phyloP scores from a whole-genome alignment of 1,140 invertebrate species.

The Aphis craccivora region DNA sequence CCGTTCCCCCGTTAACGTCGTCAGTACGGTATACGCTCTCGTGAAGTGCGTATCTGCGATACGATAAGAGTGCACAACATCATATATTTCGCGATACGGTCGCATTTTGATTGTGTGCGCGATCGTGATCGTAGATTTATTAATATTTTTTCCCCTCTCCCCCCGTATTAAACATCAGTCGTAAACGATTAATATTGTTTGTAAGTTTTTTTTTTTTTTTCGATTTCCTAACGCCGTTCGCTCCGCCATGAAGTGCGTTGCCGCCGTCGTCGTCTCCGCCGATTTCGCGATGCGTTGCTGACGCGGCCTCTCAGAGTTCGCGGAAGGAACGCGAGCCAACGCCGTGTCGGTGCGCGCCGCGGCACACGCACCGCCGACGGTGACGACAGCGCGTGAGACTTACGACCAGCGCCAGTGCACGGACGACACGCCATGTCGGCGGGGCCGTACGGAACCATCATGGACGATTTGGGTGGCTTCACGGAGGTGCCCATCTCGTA shows the following conservation, averaged over 20 bases:
- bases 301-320: background rate
- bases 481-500: conserved; percentile 54
- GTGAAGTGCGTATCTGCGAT: background rate
- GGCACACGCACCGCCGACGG: background rate
- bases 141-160: background rate
- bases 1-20: conserved; percentile 23
- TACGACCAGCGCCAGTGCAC: background rate
- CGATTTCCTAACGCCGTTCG: background rate
- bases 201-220: background rate
- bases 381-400: background rate
- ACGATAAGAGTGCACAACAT: background rate
- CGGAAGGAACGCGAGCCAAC: background rate
- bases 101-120: background rate
- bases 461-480: conserved; percentile 53
- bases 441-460: conserved; percentile 48
- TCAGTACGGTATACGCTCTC: conserved; percentile 54
- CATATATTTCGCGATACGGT: background rate
- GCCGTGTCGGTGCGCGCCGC: background rate
- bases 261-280: background rate
- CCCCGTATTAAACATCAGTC: background rate
- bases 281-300: background rate
- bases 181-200: background rate
- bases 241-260: background rate
- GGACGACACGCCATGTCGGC: conserved; percentile 34
- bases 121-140: background rate